Evolutionary conservation across 2,888 invertebrate genomes (phyloP).

Genomic region (Adelognathus sp.): DNA sequence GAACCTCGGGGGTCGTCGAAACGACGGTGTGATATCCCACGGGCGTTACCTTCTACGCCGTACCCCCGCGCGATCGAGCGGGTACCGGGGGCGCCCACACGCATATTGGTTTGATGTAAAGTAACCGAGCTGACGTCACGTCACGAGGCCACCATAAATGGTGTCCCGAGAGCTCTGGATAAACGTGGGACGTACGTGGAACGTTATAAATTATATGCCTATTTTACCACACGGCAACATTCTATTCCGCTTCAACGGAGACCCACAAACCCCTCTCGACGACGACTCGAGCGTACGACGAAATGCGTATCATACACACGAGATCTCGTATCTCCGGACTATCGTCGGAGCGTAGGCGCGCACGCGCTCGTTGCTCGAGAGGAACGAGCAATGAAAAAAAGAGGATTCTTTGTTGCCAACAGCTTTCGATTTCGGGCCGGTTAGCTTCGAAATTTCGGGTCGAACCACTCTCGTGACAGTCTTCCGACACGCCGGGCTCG

Average conservation of each 20-base stretch:
- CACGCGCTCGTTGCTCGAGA: not conserved
- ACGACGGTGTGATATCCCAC: constrained; percentile 72
- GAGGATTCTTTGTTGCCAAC: constrained; percentile 10
- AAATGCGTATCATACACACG: constrained; percentile 50
- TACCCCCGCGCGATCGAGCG: constrained; percentile 14
- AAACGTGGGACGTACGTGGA: constrained; percentile 75
- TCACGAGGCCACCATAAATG: constrained; percentile 76
- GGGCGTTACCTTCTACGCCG: constrained; percentile 77
- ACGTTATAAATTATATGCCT: constrained; percentile 77
- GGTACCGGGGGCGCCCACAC: constrained; percentile 72
- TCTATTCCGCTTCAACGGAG: constrained; percentile 52
- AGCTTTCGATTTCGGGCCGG: constrained; percentile 26
- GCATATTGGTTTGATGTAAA: constrained; percentile 75
- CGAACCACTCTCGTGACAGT: not conserved
- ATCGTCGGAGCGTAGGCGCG: constrained; percentile 38
- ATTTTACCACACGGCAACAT: constrained; percentile 65
- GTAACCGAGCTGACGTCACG: constrained; percentile 79
- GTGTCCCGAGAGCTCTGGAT: constrained; percentile 70
- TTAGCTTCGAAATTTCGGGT: not conserved
- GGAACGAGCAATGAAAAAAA: not conserved
- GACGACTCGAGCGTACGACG: constrained; percentile 33
- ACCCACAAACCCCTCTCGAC: constrained; percentile 41
- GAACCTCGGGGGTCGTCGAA: constrained; percentile 64
- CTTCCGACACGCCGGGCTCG: not conserved
- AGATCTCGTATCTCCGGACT: constrained; percentile 49